These are phyloP conservation scores for Lampropteryx suffumata DNA, from an alignment of 2,888 invertebrate genomes.

Conservation along the genomic window DNA sequence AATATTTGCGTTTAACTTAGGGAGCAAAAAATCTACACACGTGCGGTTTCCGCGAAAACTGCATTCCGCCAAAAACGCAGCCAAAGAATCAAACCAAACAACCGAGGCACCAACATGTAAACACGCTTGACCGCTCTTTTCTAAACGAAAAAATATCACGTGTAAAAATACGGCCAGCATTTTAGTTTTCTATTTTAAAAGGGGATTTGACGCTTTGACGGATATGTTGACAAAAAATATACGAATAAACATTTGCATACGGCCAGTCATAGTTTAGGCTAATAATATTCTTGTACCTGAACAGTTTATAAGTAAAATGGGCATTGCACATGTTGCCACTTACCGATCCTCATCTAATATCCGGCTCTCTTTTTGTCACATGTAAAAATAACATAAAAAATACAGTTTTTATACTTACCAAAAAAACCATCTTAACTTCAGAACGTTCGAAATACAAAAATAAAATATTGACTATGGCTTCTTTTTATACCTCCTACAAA, in stretches of 20 bases:
- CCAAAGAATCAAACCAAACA: slow-evolving; percentile 70
- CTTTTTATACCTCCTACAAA: slow-evolving; percentile 28
- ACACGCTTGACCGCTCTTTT: slow-evolving; percentile 51
- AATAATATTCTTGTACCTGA: neutral
- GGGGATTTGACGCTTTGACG: too few relatives aligned
- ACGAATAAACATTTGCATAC: too few relatives aligned
- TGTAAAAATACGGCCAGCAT: slow-evolving; percentile 22
- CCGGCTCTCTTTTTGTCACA: slow-evolving; percentile 14
- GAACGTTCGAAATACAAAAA: slow-evolving; percentile 18
- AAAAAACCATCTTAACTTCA: slow-evolving; percentile 15
- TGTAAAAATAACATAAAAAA: slow-evolving; percentile 30
- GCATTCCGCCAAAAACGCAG: slow-evolving; percentile 58
- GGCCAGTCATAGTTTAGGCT: neutral
- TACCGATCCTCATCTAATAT: slow-evolving; percentile 9
- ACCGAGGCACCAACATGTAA: slow-evolving; percentile 62
- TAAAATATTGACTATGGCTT: slow-evolving; percentile 39
- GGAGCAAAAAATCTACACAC: slow-evolving; percentile 60
- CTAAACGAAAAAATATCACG: slow-evolving; percentile 14
- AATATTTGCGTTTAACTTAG: slow-evolving; percentile 69
- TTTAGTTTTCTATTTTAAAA: slow-evolving; percentile 19
- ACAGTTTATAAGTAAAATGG: slow-evolving; percentile 2
- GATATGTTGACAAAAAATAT: too few relatives aligned
- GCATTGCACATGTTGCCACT: slow-evolving; percentile 6
- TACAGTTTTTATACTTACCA: slow-evolving; percentile 7
- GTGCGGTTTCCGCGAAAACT: slow-evolving; percentile 52